Evolutionary conservation across 2,797 vertebrate genomes (phyloP).

Genomic region (Phrynocephalus forsythii): DNA sequence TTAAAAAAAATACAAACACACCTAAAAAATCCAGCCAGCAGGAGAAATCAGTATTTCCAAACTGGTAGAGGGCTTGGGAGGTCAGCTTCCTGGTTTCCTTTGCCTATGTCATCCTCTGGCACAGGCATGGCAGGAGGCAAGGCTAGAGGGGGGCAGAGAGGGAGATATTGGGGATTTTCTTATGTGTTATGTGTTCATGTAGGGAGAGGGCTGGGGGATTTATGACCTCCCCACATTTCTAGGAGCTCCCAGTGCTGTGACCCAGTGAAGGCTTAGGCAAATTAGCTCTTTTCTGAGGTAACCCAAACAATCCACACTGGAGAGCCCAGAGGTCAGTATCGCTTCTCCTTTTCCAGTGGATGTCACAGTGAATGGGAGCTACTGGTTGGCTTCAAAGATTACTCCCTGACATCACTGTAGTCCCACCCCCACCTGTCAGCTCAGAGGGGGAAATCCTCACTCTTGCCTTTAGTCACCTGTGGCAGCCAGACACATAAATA

Average conservation of each 20-base stretch:
- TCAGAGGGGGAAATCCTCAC: constrained; percentile 74
- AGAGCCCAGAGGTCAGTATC: constrained; percentile 49
- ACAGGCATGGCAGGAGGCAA: not conserved
- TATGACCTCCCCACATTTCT: not conserved
- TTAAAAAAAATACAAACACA: not conserved
- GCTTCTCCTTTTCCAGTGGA: constrained; percentile 66
- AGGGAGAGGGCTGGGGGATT: constrained; percentile 32
- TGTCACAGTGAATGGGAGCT: constrained; percentile 47
- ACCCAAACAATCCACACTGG: constrained; percentile 19
- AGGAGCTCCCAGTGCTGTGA: not conserved
- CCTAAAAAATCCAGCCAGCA: too few species aligned
- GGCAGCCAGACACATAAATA: constrained; percentile 17
- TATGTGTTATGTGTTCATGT: constrained; percentile 5
- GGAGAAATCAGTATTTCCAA: not conserved
- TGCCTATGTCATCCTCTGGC: not conserved
- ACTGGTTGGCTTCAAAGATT: not conserved
- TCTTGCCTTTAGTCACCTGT: constrained; percentile 74
- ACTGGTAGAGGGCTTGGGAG: not conserved
- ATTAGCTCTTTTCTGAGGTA: not conserved
- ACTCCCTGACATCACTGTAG: constrained; percentile 61
- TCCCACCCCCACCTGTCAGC: constrained; percentile 42
- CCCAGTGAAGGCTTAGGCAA: not conserved
- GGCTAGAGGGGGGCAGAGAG: not conserved
- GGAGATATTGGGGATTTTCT: constrained; percentile 5
- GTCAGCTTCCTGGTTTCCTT: not conserved